These are phyloP conservation scores for Corythornis madagascariensis DNA, from an alignment of 2,113 vertebrate species.

Conservation along the genomic window DNA sequence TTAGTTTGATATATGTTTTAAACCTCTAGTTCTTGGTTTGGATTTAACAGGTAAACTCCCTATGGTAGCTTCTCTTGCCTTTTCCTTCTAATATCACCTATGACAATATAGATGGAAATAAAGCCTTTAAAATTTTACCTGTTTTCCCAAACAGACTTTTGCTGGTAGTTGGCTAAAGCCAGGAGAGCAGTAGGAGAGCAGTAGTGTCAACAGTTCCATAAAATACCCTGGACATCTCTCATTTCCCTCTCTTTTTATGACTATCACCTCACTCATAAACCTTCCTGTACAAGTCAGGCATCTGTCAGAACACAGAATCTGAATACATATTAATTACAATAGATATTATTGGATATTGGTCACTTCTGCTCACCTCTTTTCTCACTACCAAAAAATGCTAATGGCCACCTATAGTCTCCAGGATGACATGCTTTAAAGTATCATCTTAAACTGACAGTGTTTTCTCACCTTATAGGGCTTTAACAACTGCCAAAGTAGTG, in stretches of 20 bases:
- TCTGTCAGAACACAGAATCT: background rate
- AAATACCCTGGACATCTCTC: background rate
- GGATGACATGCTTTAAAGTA: background rate
- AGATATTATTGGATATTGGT: background rate
- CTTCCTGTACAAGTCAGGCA: background rate
- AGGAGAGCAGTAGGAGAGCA: background rate
- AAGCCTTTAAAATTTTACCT: background rate
- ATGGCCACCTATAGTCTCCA: background rate
- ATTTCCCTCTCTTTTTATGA: background rate
- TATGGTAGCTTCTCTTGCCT: background rate
- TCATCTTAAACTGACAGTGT: background rate
- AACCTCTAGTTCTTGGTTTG: background rate
- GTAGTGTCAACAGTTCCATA: background rate
- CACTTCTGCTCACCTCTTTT: background rate
- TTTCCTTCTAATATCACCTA: background rate
- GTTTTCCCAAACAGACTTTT: background rate
- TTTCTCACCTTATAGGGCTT: background rate
- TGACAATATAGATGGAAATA: background rate
- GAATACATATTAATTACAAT: background rate
- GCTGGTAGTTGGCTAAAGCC: background rate
- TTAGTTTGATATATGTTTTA: background rate
- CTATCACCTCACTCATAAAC: background rate
- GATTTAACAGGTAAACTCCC: background rate
- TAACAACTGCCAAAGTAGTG: background rate
- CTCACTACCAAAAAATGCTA: background rate